Evolutionary conservation across 2,113 vertebrate species (phyloP).

Genomic region (Falcunculus frontatus): DNA sequence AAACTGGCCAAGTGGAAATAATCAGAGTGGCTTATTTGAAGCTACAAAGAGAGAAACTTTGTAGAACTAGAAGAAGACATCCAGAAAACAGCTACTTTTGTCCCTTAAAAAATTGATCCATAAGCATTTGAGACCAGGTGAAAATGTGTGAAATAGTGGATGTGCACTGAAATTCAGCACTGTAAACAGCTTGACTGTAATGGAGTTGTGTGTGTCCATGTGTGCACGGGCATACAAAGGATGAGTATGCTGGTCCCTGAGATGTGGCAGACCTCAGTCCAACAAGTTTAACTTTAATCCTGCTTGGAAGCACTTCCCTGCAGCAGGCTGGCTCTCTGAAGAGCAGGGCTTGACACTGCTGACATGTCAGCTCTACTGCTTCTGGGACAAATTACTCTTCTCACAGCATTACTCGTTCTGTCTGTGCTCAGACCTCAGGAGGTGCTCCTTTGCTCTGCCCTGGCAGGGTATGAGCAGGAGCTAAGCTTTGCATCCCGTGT

Average conservation of each 20-base stretch:
- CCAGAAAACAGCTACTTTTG: neutral
- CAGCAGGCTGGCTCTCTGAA: neutral
- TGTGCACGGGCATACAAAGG: neutral
- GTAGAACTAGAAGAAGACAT: neutral
- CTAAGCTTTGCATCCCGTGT: neutral
- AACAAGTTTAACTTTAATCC: neutral
- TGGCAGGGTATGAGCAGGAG: neutral
- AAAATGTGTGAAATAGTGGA: neutral
- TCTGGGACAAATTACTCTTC: neutral
- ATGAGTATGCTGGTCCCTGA: neutral
- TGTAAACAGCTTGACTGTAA: neutral
- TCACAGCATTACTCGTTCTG: fast-evolving
- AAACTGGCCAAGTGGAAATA: neutral
- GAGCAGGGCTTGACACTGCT: neutral
- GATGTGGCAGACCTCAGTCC: neutral
- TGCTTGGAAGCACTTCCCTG: neutral
- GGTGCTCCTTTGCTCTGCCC: neutral
- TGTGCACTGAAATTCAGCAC: neutral
- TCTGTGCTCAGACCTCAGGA: neutral
- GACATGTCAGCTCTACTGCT: neutral
- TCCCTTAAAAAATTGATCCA: neutral
- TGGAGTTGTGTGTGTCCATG: neutral
- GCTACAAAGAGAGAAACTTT: neutral
- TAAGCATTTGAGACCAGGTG: neutral
- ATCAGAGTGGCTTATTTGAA: neutral